phyloP scores from a whole-genome alignment of 2,888 invertebrate species.

The Leucozona laternaria region DNA sequence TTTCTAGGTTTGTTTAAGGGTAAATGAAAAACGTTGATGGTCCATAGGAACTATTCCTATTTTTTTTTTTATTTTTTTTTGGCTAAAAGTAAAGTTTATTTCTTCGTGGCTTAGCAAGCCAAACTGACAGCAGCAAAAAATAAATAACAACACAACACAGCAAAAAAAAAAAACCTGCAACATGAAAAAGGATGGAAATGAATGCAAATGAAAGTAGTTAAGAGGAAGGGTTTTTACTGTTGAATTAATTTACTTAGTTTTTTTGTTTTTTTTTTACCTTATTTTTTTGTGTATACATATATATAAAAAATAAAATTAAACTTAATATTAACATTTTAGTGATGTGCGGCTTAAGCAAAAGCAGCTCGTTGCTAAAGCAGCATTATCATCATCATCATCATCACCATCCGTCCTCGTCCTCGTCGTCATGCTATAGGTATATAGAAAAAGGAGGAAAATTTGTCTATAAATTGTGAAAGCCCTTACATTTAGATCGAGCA shows the following conservation, averaged over 20 bases:
- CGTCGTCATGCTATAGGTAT: not conserved
- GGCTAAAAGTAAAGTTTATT: constrained; percentile 45
- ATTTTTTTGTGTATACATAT: constrained; percentile 3
- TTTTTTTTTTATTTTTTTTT: constrained; percentile 17
- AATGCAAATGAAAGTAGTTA: constrained; percentile 74
- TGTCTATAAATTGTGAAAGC: constrained; percentile 65
- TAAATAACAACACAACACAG: not conserved
- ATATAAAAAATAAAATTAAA: constrained; percentile 25
- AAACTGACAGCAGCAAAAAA: not conserved
- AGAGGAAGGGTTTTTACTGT: constrained; percentile 61
- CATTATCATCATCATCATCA: constrained; percentile 35
- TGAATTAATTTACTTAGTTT: constrained; percentile 73
- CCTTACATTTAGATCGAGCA: constrained; percentile 48
- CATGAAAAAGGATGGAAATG: constrained; percentile 73
- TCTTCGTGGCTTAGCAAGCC: constrained; percentile 25
- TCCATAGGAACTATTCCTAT: constrained; percentile 40
- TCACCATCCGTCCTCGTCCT: not conserved
- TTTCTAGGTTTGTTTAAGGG: constrained; percentile 15
- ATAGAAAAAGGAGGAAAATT: constrained; percentile 49
- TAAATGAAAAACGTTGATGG: constrained; percentile 30
- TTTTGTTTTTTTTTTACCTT: constrained; percentile 59
- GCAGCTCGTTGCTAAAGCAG: constrained; percentile 60
- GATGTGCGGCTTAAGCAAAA: constrained; percentile 56
- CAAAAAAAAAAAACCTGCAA: constrained; percentile 24
- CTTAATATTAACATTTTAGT: constrained; percentile 69